phyloP scores from a whole-genome alignment of 2,113 vertebrate species.

The Mobula hypostoma region DNA sequence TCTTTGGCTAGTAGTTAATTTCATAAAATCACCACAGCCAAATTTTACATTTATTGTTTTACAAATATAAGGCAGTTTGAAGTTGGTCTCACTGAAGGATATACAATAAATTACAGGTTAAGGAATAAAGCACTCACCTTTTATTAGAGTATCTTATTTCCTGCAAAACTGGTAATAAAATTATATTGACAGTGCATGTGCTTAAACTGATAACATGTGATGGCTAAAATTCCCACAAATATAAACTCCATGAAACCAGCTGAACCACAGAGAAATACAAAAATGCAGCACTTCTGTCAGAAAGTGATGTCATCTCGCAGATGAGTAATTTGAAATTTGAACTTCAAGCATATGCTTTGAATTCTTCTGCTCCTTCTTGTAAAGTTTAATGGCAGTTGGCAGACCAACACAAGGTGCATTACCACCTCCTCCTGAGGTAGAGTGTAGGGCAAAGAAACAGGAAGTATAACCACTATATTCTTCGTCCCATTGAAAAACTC shows the following conservation, averaged over 20 bases:
- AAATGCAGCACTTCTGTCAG: background rate
- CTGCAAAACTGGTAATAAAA: background rate
- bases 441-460: too few species aligned
- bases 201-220: background rate
- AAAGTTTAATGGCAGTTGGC: too few species aligned
- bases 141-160: background rate
- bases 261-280: background rate
- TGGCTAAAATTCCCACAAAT: background rate
- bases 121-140: constrained; percentile 3
- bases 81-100: background rate
- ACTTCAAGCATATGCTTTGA: too few species aligned
- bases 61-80: background rate
- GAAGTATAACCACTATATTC: too few species aligned
- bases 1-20: background rate
- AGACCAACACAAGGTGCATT: too few species aligned
- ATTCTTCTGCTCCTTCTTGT: too few species aligned
- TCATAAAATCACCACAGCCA: background rate
- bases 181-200: background rate
- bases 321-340: background rate
- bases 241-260: background rate
- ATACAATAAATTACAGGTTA: too few species aligned
- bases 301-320: background rate
- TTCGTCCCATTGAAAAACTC: too few species aligned
- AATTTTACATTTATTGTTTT: background rate
- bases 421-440: too few species aligned